Base-by-base conservation (phyloP, 2,113 vertebrate species). In the Struthidea cinerea region DNA sequence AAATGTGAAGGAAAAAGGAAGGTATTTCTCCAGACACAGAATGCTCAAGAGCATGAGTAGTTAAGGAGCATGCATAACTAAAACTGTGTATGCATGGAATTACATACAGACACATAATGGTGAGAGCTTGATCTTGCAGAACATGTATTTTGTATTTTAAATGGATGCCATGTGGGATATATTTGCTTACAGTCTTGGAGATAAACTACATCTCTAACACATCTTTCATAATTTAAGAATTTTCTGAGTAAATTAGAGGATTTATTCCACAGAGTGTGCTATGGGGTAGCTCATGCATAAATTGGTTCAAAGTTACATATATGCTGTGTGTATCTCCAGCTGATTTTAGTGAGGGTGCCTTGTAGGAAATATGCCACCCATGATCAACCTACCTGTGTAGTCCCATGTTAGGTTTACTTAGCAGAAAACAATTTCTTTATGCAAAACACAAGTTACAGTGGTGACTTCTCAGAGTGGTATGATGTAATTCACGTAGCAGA, bases 241-340 rank as follows among this genome's bases (percentile, higher is more conserved):
- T 92, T 95, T 50, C 69, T 44, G 44, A 84, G 60, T 68, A 57
- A 78, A 94, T 85, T 19, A 95, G 37, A 73, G 57, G n/a, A 61
- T 84, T 85, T 90, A 91, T 97, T 97, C 93, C 85, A 70, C 46
- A 70, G 83, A 80, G 24, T 87, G 55, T 89, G 68, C 52, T 91
- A 30, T 39, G 73, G 71, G 64, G 41, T 78, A 81, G 33, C 47
- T 95, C 49, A 57, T 37, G 42, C 42, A 84, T 86, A 70, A 73
- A 74, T 89, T 64, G 77, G 28, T 80, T 84, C 37, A 20, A 61
- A 91, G n/a, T 49, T 86, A 81, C 57, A 56, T 64, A 42, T 91
- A 87, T 73, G 64, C 65, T 93, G 24, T 84, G 67, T 1, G 4
- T 84, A 78, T 60, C 63, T 89, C 78, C 86, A 92, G 60, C 67